Conservation (phyloP, 1,140 invertebrate genomes). For the Vanessa tameamea region DNA sequence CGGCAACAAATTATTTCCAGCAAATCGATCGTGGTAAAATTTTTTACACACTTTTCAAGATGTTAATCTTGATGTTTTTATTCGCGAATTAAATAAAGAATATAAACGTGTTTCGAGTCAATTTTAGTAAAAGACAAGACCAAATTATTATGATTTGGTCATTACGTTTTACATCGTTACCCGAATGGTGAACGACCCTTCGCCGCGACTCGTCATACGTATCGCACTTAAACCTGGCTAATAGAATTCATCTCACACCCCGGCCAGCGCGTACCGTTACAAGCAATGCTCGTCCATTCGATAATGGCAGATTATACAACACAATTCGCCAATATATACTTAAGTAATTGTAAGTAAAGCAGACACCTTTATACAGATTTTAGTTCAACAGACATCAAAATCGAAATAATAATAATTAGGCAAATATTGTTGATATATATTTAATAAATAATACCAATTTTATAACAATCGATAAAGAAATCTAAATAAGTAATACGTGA, state of each 20-base stretch:
- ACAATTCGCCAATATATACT: conserved; percentile 33
- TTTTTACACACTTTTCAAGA: neutral
- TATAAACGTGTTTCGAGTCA: no score
- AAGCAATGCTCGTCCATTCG: conserved; percentile 58
- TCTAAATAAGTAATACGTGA: neutral
- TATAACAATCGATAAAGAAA: neutral
- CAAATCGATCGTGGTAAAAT: neutral
- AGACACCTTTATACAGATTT: no score
- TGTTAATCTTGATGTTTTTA: neutral
- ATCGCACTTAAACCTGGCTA: conserved; percentile 51
- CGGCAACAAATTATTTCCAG: no score
- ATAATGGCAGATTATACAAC: conserved; percentile 51
- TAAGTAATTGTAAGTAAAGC: neutral
- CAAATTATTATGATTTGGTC: neutral
- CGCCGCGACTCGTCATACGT: conserved; percentile 1
- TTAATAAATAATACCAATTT: neutral
- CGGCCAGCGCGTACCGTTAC: conserved; percentile 56
- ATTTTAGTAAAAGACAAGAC: neutral
- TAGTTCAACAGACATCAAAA: no score
- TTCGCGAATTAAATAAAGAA: no score
- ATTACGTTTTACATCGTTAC: neutral
- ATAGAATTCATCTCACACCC: conserved; percentile 72
- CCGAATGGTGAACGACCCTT: conserved; percentile 45
- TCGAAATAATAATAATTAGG: neutral
- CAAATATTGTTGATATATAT: no score